Base-by-base conservation (phyloP, 2,888 invertebrate genomes). In the Thalpophila matura region DNA sequence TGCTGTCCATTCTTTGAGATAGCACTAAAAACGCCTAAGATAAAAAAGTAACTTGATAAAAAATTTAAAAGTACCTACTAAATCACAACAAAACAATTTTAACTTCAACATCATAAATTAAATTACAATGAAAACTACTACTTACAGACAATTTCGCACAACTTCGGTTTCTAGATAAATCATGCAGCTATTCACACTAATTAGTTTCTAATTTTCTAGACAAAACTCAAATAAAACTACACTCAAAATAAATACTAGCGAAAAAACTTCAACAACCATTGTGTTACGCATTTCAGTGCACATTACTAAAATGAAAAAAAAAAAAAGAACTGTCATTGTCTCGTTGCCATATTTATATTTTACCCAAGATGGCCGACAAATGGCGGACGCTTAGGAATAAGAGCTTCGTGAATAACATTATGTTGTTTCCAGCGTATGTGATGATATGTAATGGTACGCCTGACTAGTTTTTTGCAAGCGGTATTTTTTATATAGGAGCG, bases 321-420 rank as follows among this genome's bases (percentile, higher is more conserved):
- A n/a, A n/a, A 62, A 60, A 54, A 51, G 18, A 57, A 59, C 61
- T 58, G 49, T 57, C 46, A 58, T 49, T 57, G 49, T 51, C 24
- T 47, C 55, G 43, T 64, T 43, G 49, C 45, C 58, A 72, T 65
- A 57, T 64, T 72, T 68, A 47, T 70, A 64, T 65, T 70, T 57
- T 35, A 50, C 18, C 35, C 50, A 61, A 66, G 74, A 76, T 69
- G 63, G 66, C 54, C 29, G 43, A 59, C 57, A 57, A 73, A 69
- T 73, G 59, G 40, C 37, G 26, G 42, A n/a, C 33, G 22, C 62
- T 73, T 55, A 45, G 12, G 47, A 51, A 66, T 64, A 60, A 64
- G 70, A 66, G 66, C 46, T 43, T 60, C 24, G 54, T 38, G 47
- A 59, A 51, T 33, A 55, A 38, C 22, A 45, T 51, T 51, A 59